Evolutionary conservation across 2,797 vertebrate species (phyloP).

Genomic region (Siniperca undulata): DNA sequence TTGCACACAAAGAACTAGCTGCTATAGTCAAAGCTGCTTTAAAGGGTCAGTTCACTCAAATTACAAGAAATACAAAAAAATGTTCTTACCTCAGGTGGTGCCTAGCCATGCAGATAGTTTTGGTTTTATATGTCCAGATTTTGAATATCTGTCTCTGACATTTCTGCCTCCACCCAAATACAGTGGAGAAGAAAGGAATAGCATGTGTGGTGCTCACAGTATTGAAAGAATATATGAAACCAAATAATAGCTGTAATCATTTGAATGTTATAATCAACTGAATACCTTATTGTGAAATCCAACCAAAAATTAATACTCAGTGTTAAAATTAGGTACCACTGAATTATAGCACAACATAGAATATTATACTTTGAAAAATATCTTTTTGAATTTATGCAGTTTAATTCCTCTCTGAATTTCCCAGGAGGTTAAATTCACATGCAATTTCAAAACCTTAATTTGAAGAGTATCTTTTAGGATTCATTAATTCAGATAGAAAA

Average conservation of each 20-base stretch:
- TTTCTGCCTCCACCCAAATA: background rate
- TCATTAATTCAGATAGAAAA: background rate
- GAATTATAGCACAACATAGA: too few relatives aligned
- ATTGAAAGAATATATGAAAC: background rate
- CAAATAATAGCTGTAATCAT: background rate
- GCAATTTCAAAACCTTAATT: background rate
- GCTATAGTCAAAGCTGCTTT: conserved; percentile 20
- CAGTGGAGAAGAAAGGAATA: background rate
- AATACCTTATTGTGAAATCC: background rate
- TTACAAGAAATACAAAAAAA: background rate
- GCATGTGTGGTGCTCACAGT: background rate
- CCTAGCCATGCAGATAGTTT: conserved; percentile 3
- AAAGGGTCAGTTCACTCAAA: conserved; percentile 31
- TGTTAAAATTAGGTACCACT: background rate
- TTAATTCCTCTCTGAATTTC: background rate
- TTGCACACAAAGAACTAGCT: conserved; percentile 31
- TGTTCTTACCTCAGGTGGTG: background rate
- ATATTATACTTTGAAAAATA: too few relatives aligned
- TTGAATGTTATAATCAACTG: background rate
- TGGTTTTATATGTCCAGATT: background rate
- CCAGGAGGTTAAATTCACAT: background rate
- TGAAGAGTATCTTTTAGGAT: background rate
- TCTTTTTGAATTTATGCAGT: background rate
- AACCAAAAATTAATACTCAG: background rate
- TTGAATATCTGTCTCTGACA: background rate